Evolutionary conservation across 2,888 invertebrate species (phyloP), one percentile per base, ranked within the genome.

Genomic region (Tetranychus truncatus): DNA sequence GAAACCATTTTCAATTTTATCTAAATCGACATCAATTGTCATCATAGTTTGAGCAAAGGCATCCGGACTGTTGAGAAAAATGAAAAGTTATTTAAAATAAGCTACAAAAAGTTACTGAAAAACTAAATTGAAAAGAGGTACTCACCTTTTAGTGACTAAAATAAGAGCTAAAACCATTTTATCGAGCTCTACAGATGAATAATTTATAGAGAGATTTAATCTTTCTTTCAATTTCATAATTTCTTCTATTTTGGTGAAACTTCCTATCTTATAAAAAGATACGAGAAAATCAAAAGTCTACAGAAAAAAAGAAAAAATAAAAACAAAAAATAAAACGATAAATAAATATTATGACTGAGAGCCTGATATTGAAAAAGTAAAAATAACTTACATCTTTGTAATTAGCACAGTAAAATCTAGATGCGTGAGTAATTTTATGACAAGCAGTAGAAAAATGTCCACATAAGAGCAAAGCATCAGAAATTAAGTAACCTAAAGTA

Each of bases 251-350:
- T 95, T 94, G 79, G 89, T 88, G 84, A 95, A 95, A 71, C 95
- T 93, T 15, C 95, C 95, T 83, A 89, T 95, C 82, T 95, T 94
- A 85, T 95, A 95, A 9, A 92, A 91, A 81, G 91, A 89, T 45
- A 93, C 91, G 75, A 95, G 86, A 82, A 93, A 91, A 82, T 95
- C 95, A 73, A 91, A 88, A 80, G 92, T 91, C 91, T 92, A 34
- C 3, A 34, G 85, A 45, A 81, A 81, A 74, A n/a, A 75, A 77
- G 78, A 72, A 75, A 18, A 69, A 69, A 44, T 76, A 45, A 69
- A 75, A 46, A 71, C 15, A 78, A 21, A 44, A 65, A 76, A 85
- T 95, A 95, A 9, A 92, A 91, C 81, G 91, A 89, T 45, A 93
- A 91, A 75, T 95, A 86, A 82, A 93, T 91, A 82, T 95, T 95